phyloP scores from a whole-genome alignment of 1,140 invertebrate genomes.

The Dolichoris vasculosae region DNA sequence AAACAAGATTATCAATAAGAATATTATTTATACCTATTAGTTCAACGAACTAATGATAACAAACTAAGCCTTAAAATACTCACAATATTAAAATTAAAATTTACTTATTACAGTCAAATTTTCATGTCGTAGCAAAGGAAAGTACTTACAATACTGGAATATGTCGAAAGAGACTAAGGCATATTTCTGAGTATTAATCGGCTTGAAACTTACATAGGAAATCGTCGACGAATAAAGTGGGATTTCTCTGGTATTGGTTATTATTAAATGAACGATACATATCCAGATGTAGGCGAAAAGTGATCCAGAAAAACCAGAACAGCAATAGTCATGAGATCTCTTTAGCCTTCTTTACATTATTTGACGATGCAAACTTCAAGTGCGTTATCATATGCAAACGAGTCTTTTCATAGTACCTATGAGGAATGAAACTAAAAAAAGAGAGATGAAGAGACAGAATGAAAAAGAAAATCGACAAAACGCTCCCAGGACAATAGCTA shows the following conservation, averaged over 20 bases:
- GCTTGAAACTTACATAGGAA: conserved; percentile 46
- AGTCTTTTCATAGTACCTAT: conserved; percentile 56
- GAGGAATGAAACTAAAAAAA: conserved; percentile 11
- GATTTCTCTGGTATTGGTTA: conserved; percentile 57
- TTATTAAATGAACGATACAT: conserved; percentile 63
- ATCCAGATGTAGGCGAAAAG: conserved; percentile 26
- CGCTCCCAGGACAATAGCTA: conserved; percentile 53
- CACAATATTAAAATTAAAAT: conserved; percentile 31
- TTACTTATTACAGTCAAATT: conserved; percentile 1
- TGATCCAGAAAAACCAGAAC: not conserved
- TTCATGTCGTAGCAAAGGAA: conserved; percentile 17
- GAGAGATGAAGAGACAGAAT: not conserved
- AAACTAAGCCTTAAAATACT: not conserved
- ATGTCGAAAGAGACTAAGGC: not conserved
- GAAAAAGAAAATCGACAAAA: conserved; percentile 11
- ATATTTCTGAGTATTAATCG: conserved; percentile 25
- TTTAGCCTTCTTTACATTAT: conserved; percentile 47
- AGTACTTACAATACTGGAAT: not conserved
- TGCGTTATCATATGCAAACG: conserved; percentile 56
- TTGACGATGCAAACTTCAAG: conserved; percentile 47
- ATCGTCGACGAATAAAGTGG: conserved; percentile 59
- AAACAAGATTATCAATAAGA: too few species aligned
- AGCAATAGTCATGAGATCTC: conserved; percentile 34
- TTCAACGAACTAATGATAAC: not conserved
- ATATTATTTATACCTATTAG: too few species aligned